Conservation (phyloP, 2,797 vertebrate species). For the Eulemur rubriventer region DNA sequence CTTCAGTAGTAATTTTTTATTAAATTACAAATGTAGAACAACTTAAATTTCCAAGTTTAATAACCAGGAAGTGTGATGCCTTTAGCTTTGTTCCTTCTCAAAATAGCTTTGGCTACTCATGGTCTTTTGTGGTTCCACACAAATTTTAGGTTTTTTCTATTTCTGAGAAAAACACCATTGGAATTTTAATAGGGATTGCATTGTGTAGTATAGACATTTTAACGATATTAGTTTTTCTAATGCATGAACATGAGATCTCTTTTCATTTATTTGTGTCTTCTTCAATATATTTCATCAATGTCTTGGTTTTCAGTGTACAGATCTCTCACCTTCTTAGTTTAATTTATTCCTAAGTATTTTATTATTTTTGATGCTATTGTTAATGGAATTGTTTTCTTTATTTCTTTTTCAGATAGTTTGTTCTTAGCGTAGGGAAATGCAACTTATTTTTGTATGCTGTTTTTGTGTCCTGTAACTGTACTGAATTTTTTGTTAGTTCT, state of each 20-base stretch:
- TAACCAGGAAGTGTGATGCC: not conserved
- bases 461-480: not conserved
- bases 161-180: not conserved
- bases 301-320: not conserved
- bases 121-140: not conserved
- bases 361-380: not conserved
- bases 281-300: not conserved
- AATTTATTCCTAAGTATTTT: not conserved
- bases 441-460: not conserved
- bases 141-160: not conserved
- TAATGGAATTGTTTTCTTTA: not conserved
- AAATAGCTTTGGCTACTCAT: not conserved
- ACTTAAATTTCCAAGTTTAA: not conserved
- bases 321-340: not conserved
- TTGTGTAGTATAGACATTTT: not conserved
- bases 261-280: not conserved
- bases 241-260: not conserved
- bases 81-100: not conserved
- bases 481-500: not conserved
- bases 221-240: not conserved
- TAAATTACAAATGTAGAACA: not conserved
- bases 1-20: not conserved
- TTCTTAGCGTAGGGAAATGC: not conserved
- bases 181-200: not conserved
- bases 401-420: not conserved